Conservation (phyloP, 1,140 invertebrate species). For the Penaeus indicus region DNA sequence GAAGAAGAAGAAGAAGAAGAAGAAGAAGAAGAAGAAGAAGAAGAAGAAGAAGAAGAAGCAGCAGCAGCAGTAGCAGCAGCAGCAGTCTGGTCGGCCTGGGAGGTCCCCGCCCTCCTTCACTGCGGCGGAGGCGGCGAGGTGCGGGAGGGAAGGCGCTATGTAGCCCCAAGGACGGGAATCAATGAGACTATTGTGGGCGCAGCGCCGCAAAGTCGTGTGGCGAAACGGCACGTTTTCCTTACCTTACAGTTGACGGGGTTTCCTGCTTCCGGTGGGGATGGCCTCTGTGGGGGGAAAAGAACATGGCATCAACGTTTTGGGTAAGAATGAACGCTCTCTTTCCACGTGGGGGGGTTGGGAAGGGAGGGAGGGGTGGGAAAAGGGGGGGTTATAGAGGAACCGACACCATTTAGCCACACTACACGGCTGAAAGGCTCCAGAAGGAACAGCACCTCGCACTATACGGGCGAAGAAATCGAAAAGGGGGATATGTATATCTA, state of each 20-base stretch:
- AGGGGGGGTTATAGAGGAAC: conserved; percentile 27
- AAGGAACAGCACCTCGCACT: too few species aligned
- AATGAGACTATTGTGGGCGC: conserved; percentile 37
- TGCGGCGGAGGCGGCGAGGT: conserved; percentile 35
- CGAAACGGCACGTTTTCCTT: conserved; percentile 38
- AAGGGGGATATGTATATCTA: too few species aligned
- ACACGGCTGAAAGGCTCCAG: too few species aligned
- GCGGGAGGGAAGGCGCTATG: conserved; percentile 30
- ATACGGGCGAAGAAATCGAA: too few species aligned
- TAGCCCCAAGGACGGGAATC: conserved; percentile 52
- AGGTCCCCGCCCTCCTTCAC: not conserved
- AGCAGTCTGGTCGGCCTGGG: too few species aligned
- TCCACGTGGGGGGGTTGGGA: not conserved
- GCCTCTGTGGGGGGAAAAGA: conserved; percentile 13
- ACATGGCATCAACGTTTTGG: too few species aligned
- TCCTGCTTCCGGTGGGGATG: conserved; percentile 29
- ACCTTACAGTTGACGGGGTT: conserved; percentile 47
- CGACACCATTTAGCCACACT: conserved; percentile 7
- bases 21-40: too few species aligned
- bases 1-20: too few species aligned
- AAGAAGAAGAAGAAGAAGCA: too few species aligned
- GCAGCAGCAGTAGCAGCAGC: too few species aligned
- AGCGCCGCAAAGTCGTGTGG: conserved; percentile 35
- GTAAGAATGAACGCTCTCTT: too few species aligned
- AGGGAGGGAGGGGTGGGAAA: not conserved